Base-by-base conservation (phyloP, 2,113 vertebrate genomes). In the Lethenteron camtschaticum region DNA sequence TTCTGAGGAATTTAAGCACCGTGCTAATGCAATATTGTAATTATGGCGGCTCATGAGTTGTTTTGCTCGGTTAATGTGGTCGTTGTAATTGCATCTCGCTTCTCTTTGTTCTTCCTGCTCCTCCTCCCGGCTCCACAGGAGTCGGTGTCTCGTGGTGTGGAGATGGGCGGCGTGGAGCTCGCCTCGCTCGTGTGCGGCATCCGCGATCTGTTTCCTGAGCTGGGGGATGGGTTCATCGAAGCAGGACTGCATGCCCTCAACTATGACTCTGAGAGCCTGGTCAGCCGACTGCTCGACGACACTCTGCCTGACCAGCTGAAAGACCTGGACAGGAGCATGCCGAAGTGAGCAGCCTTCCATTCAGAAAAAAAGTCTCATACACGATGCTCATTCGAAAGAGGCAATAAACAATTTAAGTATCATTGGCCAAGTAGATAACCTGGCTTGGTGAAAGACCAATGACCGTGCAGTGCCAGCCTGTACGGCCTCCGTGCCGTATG, bases 251-350 rank as follows among this genome's bases (percentile, higher is more conserved):
- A 87, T 56, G 85, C 89, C 74, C 92, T 89, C 55, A 16, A 73
- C 72, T 89, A 87, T 56, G 76, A 77, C 14, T 72, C 84, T 0
- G 91, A 96, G 80, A 79, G 84, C 70, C 89, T 91, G 70, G 92
- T 99, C 83, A 95, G 95, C 81, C 85, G 96, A 77, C 83, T 99
- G 73, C 82, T 99, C 68, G 94, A 99, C 76, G 83, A 85, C 11
- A 83, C 81, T 4, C 78, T 99, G 71, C 71, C 80, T 6, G 82
- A 88, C 0, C 73, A 18, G 68, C 79, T 99, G 79, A 77, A 79
- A 71, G 78, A 78, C 24, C 78, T 96, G 79, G 90, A 96, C 78
- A 81, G 79, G 63, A 72, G 78, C 56, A 81, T 87, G 79, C 81
- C 81, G n/a, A 90, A 90, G 91, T 92, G 71, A 68, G 60, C 41